Evolutionary conservation across 2,113 vertebrate genomes (phyloP).

Genomic region (Oncorhynchus tshawytscha): DNA sequence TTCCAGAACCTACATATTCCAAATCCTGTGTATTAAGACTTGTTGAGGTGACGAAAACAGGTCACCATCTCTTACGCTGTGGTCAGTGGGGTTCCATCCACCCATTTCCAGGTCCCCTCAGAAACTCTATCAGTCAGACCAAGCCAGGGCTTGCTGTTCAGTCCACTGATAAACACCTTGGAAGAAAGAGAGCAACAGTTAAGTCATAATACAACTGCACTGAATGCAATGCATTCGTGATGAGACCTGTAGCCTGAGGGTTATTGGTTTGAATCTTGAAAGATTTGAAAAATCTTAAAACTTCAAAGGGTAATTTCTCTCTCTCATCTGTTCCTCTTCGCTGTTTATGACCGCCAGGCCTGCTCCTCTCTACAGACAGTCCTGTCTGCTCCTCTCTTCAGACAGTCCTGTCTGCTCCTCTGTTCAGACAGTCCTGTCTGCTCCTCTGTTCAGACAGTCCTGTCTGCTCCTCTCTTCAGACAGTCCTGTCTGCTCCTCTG

Average conservation of each 20-base stretch:
- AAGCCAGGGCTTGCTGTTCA: constrained; percentile 5
- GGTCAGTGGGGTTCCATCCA: constrained; percentile 3
- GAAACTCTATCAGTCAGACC: not conserved
- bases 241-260: too few relatives aligned
- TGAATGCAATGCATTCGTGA: too few relatives aligned
- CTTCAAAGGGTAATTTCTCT: not conserved
- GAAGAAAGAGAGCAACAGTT: not conserved
- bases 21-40: too few relatives aligned
- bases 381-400: not conserved
- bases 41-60: too few relatives aligned
- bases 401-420: not conserved
- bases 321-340: constrained; percentile 7
- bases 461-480: too few relatives aligned
- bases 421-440: not conserved
- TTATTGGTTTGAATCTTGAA: too few relatives aligned
- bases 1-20: not conserved
- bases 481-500: too few relatives aligned
- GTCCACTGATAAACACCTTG: not conserved
- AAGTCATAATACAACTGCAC: too few relatives aligned
- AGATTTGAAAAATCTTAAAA: too few relatives aligned
- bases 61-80: not conserved
- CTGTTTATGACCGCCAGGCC: constrained; percentile 13
- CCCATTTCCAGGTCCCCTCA: constrained; percentile 8
- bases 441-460: not conserved
- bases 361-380: constrained; percentile 6